Percentiles rank a stretch among this genome's conserved stretches.
These are phyloP conservation scores for Tridacna crocea DNA, from an alignment of 2,888 invertebrate genomes.

Conservation along the genomic window DNA sequence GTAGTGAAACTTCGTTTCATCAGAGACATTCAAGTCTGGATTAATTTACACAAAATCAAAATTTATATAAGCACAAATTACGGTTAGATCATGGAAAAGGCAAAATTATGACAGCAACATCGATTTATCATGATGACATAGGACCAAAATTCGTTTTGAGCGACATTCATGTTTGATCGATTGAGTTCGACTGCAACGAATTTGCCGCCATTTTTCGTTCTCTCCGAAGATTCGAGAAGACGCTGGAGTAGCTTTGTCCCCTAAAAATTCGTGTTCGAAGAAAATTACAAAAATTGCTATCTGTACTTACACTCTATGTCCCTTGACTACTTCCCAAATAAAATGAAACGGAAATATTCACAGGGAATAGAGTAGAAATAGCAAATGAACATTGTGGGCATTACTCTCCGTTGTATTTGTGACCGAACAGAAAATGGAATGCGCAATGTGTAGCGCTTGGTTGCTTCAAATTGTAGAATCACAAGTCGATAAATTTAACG, in stretches of 20 bases:
- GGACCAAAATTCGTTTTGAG: too few relatives aligned
- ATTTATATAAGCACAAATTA: too few relatives aligned
- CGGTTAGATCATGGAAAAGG: not conserved
- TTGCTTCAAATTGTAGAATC: conserved; percentile 22
- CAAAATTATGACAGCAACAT: too few relatives aligned
- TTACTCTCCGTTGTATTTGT: not conserved
- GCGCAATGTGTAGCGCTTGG: conserved; percentile 34
- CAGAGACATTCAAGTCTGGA: too few relatives aligned
- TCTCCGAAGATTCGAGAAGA: not conserved
- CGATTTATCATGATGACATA: too few relatives aligned
- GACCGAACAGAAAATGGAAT: conserved; percentile 48
- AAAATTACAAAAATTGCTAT: conserved; percentile 38
- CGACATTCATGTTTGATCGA: too few relatives aligned
- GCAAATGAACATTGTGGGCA: conserved; percentile 36
- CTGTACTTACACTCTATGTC: conserved; percentile 57
- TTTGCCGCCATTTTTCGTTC: conserved; percentile 56
- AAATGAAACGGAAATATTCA: conserved; percentile 39
- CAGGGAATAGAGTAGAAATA: conserved; percentile 49
- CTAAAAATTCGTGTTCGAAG: not conserved
- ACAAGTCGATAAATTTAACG: not conserved
- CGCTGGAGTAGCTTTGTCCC: not conserved
- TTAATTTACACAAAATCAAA: too few relatives aligned
- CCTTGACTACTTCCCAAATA: conserved; percentile 39
- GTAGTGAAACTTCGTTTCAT: too few relatives aligned
- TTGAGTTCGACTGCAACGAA: not conserved